Conservation (phyloP, 2,797 vertebrate species). For the Hoplostethus mediterraneus region DNA sequence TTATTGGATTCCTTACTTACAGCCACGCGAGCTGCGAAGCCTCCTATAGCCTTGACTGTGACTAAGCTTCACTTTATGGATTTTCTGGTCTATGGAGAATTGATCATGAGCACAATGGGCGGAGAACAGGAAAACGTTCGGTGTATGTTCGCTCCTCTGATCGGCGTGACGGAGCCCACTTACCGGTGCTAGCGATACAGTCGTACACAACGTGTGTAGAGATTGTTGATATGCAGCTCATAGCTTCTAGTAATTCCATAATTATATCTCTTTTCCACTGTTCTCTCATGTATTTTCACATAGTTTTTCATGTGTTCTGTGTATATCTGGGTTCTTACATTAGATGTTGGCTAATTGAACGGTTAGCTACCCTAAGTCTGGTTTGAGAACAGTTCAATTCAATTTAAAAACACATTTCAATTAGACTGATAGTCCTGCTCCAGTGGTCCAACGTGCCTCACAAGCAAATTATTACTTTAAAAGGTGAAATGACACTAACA, state of each 20-base stretch:
- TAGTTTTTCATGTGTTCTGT: neutral
- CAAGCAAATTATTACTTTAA: neutral
- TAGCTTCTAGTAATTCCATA: slow-evolving; percentile 12
- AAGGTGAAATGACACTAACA: neutral
- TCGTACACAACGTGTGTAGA: slow-evolving; percentile 15
- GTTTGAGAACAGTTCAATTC: neutral
- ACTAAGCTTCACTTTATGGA: slow-evolving; percentile 53
- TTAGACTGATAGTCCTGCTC: neutral
- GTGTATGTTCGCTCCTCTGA: slow-evolving; percentile 43
- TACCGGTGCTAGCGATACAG: slow-evolving; percentile 21
- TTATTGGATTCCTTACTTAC: slow-evolving; percentile 68
- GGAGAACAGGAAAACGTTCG: slow-evolving; percentile 59
- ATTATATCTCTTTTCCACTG: neutral
- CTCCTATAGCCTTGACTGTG: slow-evolving; percentile 40
- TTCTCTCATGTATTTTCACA: neutral
- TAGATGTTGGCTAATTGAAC: neutral
- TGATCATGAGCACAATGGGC: slow-evolving; percentile 49
- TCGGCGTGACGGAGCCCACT: slow-evolving; percentile 47
- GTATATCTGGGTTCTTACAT: neutral
- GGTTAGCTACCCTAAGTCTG: neutral
- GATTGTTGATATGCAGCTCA: slow-evolving; percentile 10
- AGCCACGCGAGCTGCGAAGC: slow-evolving; percentile 48
- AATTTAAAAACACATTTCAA: neutral
- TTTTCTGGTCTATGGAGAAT: slow-evolving; percentile 64
- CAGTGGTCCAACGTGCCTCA: neutral